Evolutionary conservation across 2,888 invertebrate species (phyloP).

Genomic region (Ectemnius lituratus): DNA sequence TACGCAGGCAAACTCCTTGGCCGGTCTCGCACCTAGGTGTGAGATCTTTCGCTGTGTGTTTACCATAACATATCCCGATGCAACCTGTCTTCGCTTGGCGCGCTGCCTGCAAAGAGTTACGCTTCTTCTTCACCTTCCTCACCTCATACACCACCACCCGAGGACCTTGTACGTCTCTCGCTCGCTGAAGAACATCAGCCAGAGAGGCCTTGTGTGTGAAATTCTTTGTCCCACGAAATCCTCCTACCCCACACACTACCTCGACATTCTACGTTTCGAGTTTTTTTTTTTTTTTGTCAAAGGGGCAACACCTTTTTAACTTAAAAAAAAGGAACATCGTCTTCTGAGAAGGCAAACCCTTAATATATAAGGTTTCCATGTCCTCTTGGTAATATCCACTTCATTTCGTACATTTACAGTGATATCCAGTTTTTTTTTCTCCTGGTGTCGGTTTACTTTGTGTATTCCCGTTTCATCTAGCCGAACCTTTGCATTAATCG

Average conservation of each 20-base stretch:
- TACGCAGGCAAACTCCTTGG: constrained; percentile 74
- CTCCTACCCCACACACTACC: neutral
- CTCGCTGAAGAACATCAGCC: constrained; percentile 36
- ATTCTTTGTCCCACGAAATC: constrained; percentile 60
- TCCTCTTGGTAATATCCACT: no score
- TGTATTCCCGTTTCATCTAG: no score
- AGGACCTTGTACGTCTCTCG: constrained; percentile 54
- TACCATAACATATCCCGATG: constrained; percentile 74
- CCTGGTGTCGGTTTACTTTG: no score
- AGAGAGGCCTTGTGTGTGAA: constrained; percentile 47
- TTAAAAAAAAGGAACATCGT: no score
- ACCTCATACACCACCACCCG: constrained; percentile 39
- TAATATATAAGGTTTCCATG: no score
- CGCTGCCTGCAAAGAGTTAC: constrained; percentile 41
- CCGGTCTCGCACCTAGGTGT: constrained; percentile 77
- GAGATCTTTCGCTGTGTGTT: constrained; percentile 76
- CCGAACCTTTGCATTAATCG: neutral
- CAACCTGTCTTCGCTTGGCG: constrained; percentile 70
- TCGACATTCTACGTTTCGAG: no score
- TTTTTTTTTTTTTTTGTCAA: no score
- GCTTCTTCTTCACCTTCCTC: constrained; percentile 40
- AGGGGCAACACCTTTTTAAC: no score
- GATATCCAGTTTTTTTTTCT: no score
- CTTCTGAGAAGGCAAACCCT: no score
- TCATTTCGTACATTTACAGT: no score